Percentiles rank a stretch among this genome's conserved stretches.
Evolutionary conservation across 2,797 vertebrate genomes (phyloP).

Genomic region (Trachops cirrhosus): DNA sequence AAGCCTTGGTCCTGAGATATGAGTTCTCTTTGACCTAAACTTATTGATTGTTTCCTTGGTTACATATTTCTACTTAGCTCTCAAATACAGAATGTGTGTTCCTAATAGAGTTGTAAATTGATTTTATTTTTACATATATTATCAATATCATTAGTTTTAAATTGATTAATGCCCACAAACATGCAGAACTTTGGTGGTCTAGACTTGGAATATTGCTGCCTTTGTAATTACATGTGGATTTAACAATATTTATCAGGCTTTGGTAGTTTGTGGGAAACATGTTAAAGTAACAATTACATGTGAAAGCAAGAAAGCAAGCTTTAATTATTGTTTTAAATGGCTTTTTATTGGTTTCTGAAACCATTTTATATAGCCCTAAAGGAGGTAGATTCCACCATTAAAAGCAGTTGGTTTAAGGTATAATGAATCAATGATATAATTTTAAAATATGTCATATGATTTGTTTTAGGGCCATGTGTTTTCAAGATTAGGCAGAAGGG

Average conservation of each 20-base stretch:
- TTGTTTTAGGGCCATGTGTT: not conserved
- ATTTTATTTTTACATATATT: not conserved
- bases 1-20: not conserved
- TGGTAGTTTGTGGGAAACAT: not conserved
- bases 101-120: not conserved
- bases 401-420: not conserved
- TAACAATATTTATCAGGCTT: not conserved
- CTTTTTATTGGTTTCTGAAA: not conserved
- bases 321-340: not conserved
- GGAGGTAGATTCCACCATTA: not conserved
- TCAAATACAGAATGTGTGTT: not conserved
- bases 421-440: not conserved
- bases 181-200: not conserved
- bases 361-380: not conserved
- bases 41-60: not conserved
- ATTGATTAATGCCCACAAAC: not conserved
- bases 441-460: not conserved
- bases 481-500: not conserved
- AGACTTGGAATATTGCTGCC: not conserved
- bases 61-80: not conserved
- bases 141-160: not conserved
- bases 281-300: not conserved
- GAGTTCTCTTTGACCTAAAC: not conserved
- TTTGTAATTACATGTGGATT: not conserved
- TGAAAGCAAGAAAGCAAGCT: not conserved